phyloP scores from a whole-genome alignment of 2,113 vertebrate species.

The Anarhynchus alexandrinus region DNA sequence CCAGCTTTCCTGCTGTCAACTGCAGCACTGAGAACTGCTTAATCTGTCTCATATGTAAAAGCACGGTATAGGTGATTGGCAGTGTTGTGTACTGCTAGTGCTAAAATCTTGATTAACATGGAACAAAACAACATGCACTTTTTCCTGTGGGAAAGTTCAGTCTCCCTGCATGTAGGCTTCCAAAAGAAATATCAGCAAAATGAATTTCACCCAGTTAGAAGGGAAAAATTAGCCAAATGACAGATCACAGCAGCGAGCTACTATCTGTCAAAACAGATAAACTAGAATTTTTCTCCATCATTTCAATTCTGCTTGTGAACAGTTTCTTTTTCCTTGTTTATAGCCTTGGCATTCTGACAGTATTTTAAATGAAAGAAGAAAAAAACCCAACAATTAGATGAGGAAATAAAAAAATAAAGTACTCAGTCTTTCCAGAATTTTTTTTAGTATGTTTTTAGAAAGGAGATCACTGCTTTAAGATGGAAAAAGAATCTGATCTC shows the following conservation, averaged over 20 bases:
- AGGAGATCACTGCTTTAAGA: background rate
- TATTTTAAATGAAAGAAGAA: background rate
- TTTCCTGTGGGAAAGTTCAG: slow-evolving; percentile 75
- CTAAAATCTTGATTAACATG: slow-evolving; percentile 56
- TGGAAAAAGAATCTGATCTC: background rate
- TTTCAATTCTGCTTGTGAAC: background rate
- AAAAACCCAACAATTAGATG: background rate
- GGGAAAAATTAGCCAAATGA: slow-evolving; percentile 40
- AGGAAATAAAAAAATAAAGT: background rate
- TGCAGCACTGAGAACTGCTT: slow-evolving; percentile 67
- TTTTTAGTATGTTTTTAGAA: background rate
- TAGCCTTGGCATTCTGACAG: background rate
- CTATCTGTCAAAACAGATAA: slow-evolving; percentile 49
- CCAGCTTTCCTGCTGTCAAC: slow-evolving; percentile 71
- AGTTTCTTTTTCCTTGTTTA: background rate
- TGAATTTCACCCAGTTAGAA: slow-evolving; percentile 23
- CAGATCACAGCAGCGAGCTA: slow-evolving; percentile 35
- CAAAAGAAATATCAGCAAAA: slow-evolving; percentile 48
- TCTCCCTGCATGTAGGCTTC: slow-evolving; percentile 60
- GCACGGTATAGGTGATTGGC: slow-evolving; percentile 33
- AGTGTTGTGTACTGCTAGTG: background rate
- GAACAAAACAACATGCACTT: slow-evolving; percentile 54
- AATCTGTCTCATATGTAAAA: slow-evolving; percentile 60
- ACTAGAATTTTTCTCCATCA: background rate
- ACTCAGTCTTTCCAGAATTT: background rate